Base-by-base conservation (phyloP, 2,888 invertebrate genomes). In the Syritta pipiens region DNA sequence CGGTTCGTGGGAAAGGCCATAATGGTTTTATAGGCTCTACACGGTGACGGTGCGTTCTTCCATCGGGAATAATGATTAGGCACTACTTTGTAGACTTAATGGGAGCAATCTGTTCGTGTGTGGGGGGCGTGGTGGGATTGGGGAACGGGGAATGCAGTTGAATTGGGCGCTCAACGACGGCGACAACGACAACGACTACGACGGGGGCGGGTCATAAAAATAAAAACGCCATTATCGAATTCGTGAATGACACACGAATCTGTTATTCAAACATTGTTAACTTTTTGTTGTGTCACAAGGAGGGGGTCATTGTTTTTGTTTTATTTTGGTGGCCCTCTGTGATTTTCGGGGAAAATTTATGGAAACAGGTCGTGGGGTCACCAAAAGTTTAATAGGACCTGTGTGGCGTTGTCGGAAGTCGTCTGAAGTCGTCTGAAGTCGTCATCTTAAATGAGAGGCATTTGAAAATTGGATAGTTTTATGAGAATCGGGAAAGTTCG, bases 191-290 rank as follows among this genome's bases (percentile, higher is more conserved):
- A n/a, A n/a, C n/a, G n/a, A n/a, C n/a, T n/a, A n/a, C n/a, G n/a
- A n/a, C n/a, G n/a, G n/a, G n/a, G n/a, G n/a, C n/a, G n/a, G n/a
- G n/a, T n/a, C n/a, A n/a, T n/a, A n/a, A n/a, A n/a, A n/a, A n/a
- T 53, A 53, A 53, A 63, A 63, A 44, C 32, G 17, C 51, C n/a
- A 51, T 51, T 42, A 32, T 35, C 19, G 44, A 53, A 19, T 57
- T 67, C 37, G 14, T 26, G 55, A 57, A 32, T 51, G 57, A 14
- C 22, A 49, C 68, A 68, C 68, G 68, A 68, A 68, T 42, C 49
- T 59, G 37, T 40, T n/a, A n/a, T n/a, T n/a, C 57, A 40, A 46
- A 68, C 46, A 37, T 30, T 57, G 37, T 57, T 46, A 22, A 17
- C 12, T 9, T 67, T 48, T 12, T 3, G 20, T 46, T 9, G 10